Base-by-base conservation (phyloP, 2,888 invertebrate species). In the Cephalotes varians region DNA sequence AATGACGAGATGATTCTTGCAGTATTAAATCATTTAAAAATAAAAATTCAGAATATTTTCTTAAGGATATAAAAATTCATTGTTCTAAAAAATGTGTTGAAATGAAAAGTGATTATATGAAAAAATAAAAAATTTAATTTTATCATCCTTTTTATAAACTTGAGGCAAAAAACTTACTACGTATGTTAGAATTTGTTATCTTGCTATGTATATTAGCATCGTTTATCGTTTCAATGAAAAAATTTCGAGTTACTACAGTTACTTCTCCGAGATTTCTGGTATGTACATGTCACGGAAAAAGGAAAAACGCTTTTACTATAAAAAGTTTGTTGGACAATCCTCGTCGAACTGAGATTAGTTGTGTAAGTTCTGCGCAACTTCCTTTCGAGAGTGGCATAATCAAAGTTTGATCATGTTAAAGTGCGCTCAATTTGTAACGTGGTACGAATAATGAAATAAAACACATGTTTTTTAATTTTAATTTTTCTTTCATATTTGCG, bases 321-420 rank as follows among this genome's bases (percentile, higher is more conserved):
- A 80, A 62, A 74, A 80, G 74, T 80, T 80, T n/a, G 37, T 18
- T 37, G 28, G 49, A 25, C 56, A 56, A 44, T 47, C 49, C 51
- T 80, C 60, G 80, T 73, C 80, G 62, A 73, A 80, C 49, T 49
- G 40, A 73, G 80, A 80, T 80, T 73, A 73, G 74, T 74, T 80
- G 74, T 60, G 18, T 54, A 74, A 80, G 60, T 73, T 76, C n/a
- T 40, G 77, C 51, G 31, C 40, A 82, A 82, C 65, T 82, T 82
- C 60, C 58, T 77, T 49, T 82, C 49, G 60, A 77, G 76, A 58
- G 47, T 37, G 76, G 18, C 76, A 76, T 82, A 77, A 82, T 82
- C 82, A 82, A 82, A 82, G 77, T 82, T 77, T 77, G 58, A 77
- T 65, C 47, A 65, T 76, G 64, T 76, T 81, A 76, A 74, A 65